Percentiles rank a stretch among this genome's conserved stretches.
These are phyloP conservation scores for Parambassis ranga DNA, from an alignment of 2,797 vertebrate species.

Conservation along the genomic window DNA sequence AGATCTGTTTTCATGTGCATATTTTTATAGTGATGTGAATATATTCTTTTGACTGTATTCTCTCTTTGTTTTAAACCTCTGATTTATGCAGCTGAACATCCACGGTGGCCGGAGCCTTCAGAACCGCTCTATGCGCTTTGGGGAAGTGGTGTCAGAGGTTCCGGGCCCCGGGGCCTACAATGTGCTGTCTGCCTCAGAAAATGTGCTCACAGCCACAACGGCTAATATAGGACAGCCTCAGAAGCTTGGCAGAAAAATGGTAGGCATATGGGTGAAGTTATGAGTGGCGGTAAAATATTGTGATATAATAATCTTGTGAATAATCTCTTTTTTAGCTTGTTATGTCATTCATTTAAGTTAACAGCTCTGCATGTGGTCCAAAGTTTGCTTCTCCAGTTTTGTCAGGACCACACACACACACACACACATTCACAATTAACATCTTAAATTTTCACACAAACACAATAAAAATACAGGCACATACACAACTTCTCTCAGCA, in stretches of 20 bases:
- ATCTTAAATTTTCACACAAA: background rate
- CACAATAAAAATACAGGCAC: background rate
- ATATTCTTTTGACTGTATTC: background rate
- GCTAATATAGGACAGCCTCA: constrained; percentile 21
- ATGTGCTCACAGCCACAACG: background rate
- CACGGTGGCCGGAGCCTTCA: constrained; percentile 74
- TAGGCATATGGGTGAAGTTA: constrained; percentile 25
- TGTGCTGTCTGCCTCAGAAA: constrained; percentile 34
- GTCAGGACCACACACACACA: background rate
- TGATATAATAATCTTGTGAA: too few species aligned
- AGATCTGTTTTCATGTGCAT: too few species aligned
- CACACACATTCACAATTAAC: too few species aligned
- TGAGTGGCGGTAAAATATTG: background rate
- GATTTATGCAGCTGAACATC: constrained; percentile 59
- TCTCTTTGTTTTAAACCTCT: background rate
- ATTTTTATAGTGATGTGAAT: too few species aligned
- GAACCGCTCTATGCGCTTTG: constrained; percentile 74
- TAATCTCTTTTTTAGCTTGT: background rate
- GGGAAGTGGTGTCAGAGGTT: constrained; percentile 52
- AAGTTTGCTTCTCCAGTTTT: too few species aligned
- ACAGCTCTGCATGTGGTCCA: too few species aligned
- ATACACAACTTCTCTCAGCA: background rate
- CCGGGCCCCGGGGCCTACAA: constrained; percentile 77
- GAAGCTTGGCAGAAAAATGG: constrained; percentile 32
- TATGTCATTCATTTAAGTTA: background rate